Base-by-base conservation (phyloP, 1,140 invertebrate genomes). In the Lepidostoma basale region DNA sequence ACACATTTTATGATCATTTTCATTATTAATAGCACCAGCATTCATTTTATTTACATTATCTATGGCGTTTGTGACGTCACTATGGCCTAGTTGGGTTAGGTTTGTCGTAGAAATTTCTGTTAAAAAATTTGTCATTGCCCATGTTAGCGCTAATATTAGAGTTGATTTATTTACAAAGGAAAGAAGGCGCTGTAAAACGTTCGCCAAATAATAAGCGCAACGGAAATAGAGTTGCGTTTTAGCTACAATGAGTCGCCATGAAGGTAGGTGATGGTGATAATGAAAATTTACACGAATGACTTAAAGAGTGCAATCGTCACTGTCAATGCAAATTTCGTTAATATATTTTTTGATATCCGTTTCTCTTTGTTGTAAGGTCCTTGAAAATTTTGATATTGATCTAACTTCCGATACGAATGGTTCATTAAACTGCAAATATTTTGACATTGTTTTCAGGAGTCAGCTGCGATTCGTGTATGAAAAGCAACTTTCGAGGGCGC, bases 381-480 rank as follows among this genome's bases (percentile, higher is more conserved):
- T 49, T 20, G 26, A 14, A 39, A 36, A 10, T n/a, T 20, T 18
- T 33, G 54, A 30, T 25, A 56, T 25, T 56, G 63, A 66, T 52
- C 49, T 42, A 66, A 16, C 62, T 25, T 26, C 6, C 20, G 14
- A 40, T 54, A 25, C 16, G 63, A 66, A 44, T 49, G 49, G 58
- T 39, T 18, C 33, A 22, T 36, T 54, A 12, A 20, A 39, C 28
- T 69, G 30, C 4, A 36, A 44, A 64, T 68, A 67, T 62, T 67
- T 68, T 72, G 65, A 44, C 62, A 67, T 75, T 73, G 39, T 77
- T 88, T 88, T 73, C 78, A 93, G 92, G 92, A 85, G 96, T 99
- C 76, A 98, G 96, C 88, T 99, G 97, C 91, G 97, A 99, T 91
- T 95, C 95, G 77, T 99, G 97, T 89, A 88, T 98, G 81, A 98